Percentiles rank a stretch among this genome's conserved stretches.
phyloP scores from a whole-genome alignment of 2,113 vertebrate species.

The Chroicocephalus ridibundus region DNA sequence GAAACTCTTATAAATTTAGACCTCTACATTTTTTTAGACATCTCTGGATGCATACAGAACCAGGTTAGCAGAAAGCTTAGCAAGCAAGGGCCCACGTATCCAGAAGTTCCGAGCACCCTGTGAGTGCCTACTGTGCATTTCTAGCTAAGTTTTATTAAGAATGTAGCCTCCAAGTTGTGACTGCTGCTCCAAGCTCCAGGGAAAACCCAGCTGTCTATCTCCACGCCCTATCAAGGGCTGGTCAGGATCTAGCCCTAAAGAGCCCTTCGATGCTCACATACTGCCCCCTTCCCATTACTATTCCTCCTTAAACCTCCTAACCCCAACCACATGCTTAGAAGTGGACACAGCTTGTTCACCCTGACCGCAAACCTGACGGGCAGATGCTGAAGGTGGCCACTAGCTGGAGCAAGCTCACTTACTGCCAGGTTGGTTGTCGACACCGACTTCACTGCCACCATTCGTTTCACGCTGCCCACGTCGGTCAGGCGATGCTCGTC shows the following conservation, averaged over 20 bases:
- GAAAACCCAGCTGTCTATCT: not conserved
- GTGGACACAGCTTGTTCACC: fast-evolving
- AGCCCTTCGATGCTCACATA: not conserved
- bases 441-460: slow-evolving; percentile 36
- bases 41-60: not conserved
- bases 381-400: not conserved
- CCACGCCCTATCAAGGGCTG: not conserved
- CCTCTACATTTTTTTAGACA: not conserved
- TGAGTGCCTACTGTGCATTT: not conserved
- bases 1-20: not conserved
- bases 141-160: not conserved
- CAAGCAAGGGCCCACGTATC: not conserved
- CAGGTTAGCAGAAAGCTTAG: not conserved
- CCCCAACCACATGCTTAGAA: not conserved
- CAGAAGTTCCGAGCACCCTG: not conserved
- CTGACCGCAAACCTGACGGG: fast-evolving
- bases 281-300: not conserved
- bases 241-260: not conserved
- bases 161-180: not conserved
- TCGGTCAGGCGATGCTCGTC: slow-evolving; percentile 90
- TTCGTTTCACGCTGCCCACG: slow-evolving; percentile 88
- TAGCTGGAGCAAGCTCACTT: not conserved
- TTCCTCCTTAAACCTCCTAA: not conserved
- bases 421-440: slow-evolving; percentile 38
- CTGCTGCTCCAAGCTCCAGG: not conserved